These are phyloP conservation scores for Tolypeutes matacus DNA, from an alignment of 2,797 vertebrate species.

Conservation along the genomic window DNA sequence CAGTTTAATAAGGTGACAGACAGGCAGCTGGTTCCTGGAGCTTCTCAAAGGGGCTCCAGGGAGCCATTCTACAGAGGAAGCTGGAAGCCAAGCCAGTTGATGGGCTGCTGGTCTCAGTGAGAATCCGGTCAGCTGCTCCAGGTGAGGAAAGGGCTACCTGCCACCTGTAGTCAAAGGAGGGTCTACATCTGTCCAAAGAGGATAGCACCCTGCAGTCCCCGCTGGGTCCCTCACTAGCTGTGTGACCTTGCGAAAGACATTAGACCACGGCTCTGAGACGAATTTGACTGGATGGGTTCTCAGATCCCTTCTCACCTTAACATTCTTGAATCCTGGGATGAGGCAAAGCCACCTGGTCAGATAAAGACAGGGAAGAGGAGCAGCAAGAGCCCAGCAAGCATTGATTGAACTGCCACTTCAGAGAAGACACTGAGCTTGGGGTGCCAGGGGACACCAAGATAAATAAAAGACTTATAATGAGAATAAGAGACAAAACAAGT, in stretches of 20 bases:
- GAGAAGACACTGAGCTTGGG: background rate
- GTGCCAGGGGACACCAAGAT: background rate
- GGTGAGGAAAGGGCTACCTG: constrained; percentile 16
- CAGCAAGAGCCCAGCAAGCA: background rate
- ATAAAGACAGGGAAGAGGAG: background rate
- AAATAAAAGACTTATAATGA: constrained; percentile 12
- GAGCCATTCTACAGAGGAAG: constrained; percentile 79
- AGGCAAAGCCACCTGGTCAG: background rate
- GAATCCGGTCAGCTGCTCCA: constrained; percentile 58
- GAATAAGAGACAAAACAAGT: background rate
- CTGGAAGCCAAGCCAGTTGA: constrained; percentile 67
- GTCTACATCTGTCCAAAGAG: constrained; percentile 31
- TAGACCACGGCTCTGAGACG: background rate
- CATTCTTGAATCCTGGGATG: background rate
- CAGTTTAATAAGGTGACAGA: constrained; percentile 78
- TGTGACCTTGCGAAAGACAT: background rate
- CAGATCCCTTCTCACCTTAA: background rate
- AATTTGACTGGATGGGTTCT: constrained; percentile 24
- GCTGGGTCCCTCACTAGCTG: background rate
- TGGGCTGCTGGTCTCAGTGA: constrained; percentile 57
- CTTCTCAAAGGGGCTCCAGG: constrained; percentile 65
- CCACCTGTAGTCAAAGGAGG: constrained; percentile 36
- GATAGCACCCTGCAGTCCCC: background rate
- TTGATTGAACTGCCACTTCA: background rate
- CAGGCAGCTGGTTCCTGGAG: constrained; percentile 77